These are phyloP conservation scores for Aptenodytes patagonicus DNA, from an alignment of 2,113 vertebrate species.

Conservation along the genomic window DNA sequence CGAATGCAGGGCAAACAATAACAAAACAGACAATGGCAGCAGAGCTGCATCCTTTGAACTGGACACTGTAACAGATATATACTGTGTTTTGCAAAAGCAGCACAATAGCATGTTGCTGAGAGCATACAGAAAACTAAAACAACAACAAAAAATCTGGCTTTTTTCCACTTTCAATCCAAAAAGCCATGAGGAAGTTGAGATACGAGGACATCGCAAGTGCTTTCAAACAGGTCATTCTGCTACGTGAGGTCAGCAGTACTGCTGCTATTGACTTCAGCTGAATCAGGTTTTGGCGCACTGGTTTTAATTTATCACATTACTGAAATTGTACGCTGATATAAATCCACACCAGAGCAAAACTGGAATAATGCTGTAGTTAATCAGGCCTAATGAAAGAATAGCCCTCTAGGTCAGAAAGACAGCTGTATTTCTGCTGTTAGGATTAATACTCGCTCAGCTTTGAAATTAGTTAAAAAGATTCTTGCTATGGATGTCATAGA, in stretches of 20 bases:
- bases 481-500: background rate
- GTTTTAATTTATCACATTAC: slow-evolving; percentile 32
- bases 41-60: background rate
- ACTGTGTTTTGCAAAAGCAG: background rate
- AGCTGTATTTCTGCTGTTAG: slow-evolving; percentile 23
- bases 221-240: background rate
- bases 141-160: background rate
- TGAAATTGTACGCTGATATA: background rate
- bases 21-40: background rate
- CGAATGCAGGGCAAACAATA: background rate
- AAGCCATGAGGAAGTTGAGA: background rate
- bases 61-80: background rate
- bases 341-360: background rate
- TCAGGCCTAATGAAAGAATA: slow-evolving; percentile 16
- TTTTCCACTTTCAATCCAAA: background rate
- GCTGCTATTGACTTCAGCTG: background rate
- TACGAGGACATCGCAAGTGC: background rate
- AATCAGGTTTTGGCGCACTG: background rate
- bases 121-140: background rate
- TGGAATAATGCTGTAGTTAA: slow-evolving; percentile 10
- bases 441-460: background rate
- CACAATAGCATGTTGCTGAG: background rate
- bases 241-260: background rate
- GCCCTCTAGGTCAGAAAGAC: slow-evolving; percentile 30
- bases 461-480: slow-evolving; percentile 6